Percentiles rank a stretch among this genome's conserved stretches.
Conservation (phyloP, 2,113 vertebrate genomes). For the Hepsetus odoe region DNA sequence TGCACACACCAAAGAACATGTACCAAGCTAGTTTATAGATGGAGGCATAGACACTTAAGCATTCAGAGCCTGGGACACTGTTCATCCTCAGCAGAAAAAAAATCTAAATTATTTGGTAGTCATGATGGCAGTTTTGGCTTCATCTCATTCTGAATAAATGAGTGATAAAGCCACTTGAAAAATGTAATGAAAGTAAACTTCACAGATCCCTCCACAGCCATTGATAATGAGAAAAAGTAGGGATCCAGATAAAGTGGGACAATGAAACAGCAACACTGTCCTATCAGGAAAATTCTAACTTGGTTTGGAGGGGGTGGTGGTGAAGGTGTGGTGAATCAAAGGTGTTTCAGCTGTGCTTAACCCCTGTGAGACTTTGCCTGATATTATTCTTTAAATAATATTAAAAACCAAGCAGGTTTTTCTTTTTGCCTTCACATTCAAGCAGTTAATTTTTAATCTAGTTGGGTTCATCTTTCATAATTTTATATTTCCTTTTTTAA, state of each 20-base stretch:
- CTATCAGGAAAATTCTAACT: not conserved
- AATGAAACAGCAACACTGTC: not conserved
- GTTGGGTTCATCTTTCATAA: conserved; percentile 35
- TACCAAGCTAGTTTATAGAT: conserved; percentile 27
- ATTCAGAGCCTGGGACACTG: not conserved
- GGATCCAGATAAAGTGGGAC: not conserved
- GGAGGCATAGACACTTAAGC: conserved; percentile 13
- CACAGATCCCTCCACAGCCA: not conserved
- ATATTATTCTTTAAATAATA: conserved; percentile 32
- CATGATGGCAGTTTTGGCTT: conserved; percentile 14
- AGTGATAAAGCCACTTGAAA: not conserved
- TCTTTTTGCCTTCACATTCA: conserved; percentile 52
- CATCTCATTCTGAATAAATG: not conserved
- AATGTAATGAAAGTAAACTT: not conserved
- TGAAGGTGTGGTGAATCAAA: not conserved
- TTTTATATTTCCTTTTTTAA: conserved; percentile 75
- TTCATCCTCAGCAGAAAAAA: not conserved
- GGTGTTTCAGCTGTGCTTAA: conserved; percentile 13
- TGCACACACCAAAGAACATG: conserved; percentile 29
- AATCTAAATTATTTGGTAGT: not conserved
- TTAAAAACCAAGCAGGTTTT: conserved; percentile 53
- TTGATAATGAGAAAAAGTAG: conserved; percentile 5
- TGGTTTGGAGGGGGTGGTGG: not conserved
- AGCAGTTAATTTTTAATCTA: conserved; percentile 57
- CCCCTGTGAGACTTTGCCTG: conserved; percentile 10